These are phyloP conservation scores for Cataglyphis rosenhaueri DNA, from an alignment of 2,888 invertebrate species.

Conservation along the genomic window DNA sequence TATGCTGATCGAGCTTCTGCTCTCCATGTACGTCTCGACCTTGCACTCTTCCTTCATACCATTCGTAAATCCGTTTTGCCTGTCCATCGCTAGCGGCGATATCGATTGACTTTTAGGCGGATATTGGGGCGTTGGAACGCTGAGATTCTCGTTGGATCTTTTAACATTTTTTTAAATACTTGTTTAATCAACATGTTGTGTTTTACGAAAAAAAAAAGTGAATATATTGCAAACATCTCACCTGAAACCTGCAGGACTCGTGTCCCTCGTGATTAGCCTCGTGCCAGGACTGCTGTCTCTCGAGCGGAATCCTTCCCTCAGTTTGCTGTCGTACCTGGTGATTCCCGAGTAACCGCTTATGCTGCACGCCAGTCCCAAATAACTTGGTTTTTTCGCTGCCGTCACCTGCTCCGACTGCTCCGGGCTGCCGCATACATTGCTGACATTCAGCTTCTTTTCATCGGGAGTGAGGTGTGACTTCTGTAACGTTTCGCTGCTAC, in stretches of 20 bases:
- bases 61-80: slow-evolving; percentile 83
- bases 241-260: slow-evolving; percentile 83
- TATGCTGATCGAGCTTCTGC: slow-evolving; percentile 72
- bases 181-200: background rate
- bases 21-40: slow-evolving; percentile 78
- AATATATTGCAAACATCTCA: slow-evolving; percentile 47
- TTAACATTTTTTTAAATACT: slow-evolving; percentile 34
- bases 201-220: background rate
- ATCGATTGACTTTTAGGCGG: slow-evolving; percentile 83
- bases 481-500: slow-evolving; percentile 76
- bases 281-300: slow-evolving; percentile 84
- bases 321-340: slow-evolving; percentile 94
- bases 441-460: slow-evolving; percentile 74
- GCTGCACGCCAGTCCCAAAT: slow-evolving; percentile 95
- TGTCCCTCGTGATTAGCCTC: slow-evolving; percentile 82
- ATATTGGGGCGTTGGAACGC: slow-evolving; percentile 75
- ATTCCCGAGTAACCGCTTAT: slow-evolving; percentile 96
- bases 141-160: slow-evolving; percentile 83
- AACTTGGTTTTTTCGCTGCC: slow-evolving; percentile 91
- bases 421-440: slow-evolving; percentile 74
- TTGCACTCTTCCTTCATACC: slow-evolving; percentile 81
- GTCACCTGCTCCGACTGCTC: slow-evolving; percentile 80
- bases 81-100: slow-evolving; percentile 84
- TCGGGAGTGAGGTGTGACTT: slow-evolving; percentile 70
- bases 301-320: slow-evolving; percentile 89